A percentile compares a stretch with the other conserved stretches of the same genome.
These are phyloP conservation scores for Chitala chitala DNA, from an alignment of 2,113 vertebrate genomes.

Conservation along the genomic window DNA sequence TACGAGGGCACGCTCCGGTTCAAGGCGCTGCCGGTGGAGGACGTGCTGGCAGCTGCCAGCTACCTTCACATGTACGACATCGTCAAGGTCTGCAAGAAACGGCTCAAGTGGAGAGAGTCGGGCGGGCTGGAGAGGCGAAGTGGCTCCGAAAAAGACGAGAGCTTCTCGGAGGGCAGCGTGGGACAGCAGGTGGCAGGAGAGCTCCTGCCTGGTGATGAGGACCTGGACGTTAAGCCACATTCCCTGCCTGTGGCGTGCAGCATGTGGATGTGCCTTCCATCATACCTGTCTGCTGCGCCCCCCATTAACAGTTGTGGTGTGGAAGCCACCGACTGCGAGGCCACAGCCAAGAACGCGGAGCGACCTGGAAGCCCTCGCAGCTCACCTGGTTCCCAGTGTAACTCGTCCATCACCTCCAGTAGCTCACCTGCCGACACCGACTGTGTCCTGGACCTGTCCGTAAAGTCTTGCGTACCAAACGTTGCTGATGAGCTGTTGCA, in stretches of 20 bases:
- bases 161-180: slow-evolving; percentile 85
- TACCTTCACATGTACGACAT: slow-evolving; percentile 99
- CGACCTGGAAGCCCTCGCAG: slow-evolving; percentile 87
- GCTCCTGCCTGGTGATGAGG: slow-evolving; percentile 84
- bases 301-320: slow-evolving; percentile 66
- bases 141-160: slow-evolving; percentile 96
- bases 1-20: slow-evolving; percentile 98
- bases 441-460: slow-evolving; percentile 97
- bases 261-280: slow-evolving; percentile 90
- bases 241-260: slow-evolving; percentile 71
- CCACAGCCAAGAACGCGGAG: slow-evolving; percentile 78
- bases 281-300: slow-evolving; percentile 76
- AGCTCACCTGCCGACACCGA: slow-evolving; percentile 89
- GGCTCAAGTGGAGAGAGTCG: slow-evolving; percentile 92
- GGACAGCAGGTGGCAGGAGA: slow-evolving; percentile 79
- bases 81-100: slow-evolving; percentile 99
- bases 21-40: slow-evolving; percentile 97
- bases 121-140: slow-evolving; percentile 94
- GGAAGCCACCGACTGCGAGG: slow-evolving; percentile 75
- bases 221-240: slow-evolving; percentile 80
- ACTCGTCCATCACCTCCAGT: slow-evolving; percentile 83
- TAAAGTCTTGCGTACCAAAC: slow-evolving; percentile 83
- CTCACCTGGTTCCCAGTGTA: slow-evolving; percentile 88
- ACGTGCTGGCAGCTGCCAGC: slow-evolving; percentile 97
- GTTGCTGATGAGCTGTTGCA: slow-evolving; percentile 66